Evolutionary conservation across 2,888 invertebrate species (phyloP).

Genomic region (Meganola albula): DNA sequence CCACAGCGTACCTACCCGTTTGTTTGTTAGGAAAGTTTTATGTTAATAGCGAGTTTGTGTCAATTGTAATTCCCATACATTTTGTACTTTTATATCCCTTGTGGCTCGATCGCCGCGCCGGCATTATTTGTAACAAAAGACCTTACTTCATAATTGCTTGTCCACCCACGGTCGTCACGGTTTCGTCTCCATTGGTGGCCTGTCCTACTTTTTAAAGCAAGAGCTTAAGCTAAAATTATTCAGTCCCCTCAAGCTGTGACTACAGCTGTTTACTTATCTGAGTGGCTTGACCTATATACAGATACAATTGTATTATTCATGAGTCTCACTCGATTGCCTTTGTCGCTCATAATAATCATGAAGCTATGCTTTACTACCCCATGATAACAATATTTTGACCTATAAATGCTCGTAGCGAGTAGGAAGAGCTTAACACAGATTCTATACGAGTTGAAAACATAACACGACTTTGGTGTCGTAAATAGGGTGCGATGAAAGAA

Average conservation of each 20-base stretch:
- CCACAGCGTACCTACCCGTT: no score
- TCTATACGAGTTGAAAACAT: slow-evolving; percentile 7
- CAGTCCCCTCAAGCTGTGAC: slow-evolving; percentile 33
- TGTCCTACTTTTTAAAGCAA: slow-evolving; percentile 41
- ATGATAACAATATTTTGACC: slow-evolving; percentile 24
- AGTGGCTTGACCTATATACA: slow-evolving; percentile 60
- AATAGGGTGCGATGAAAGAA: slow-evolving; percentile 8
- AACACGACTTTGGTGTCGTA: slow-evolving; percentile 3
- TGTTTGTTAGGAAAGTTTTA: no score
- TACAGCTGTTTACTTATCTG: slow-evolving; percentile 50
- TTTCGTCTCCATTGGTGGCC: slow-evolving; percentile 25
- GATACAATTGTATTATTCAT: slow-evolving; percentile 62
- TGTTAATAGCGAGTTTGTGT: no score
- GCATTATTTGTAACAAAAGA: slow-evolving; percentile 11
- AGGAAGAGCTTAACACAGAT: slow-evolving; percentile 11
- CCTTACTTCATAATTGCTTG: slow-evolving; percentile 20
- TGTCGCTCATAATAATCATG: slow-evolving; percentile 26
- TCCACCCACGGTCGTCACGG: slow-evolving; percentile 25
- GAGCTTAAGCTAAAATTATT: slow-evolving; percentile 38
- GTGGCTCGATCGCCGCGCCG: no score
- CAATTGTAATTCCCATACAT: no score
- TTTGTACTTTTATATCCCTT: no score
- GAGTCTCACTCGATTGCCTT: slow-evolving; percentile 41
- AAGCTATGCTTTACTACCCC: slow-evolving; percentile 16
- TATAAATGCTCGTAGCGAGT: slow-evolving; percentile 15